Percentiles rank a stretch among this genome's conserved stretches.
These are phyloP conservation scores for Ctenochaetus hawaiiensis DNA, from an alignment of 2,797 vertebrate genomes.

Conservation along the genomic window DNA sequence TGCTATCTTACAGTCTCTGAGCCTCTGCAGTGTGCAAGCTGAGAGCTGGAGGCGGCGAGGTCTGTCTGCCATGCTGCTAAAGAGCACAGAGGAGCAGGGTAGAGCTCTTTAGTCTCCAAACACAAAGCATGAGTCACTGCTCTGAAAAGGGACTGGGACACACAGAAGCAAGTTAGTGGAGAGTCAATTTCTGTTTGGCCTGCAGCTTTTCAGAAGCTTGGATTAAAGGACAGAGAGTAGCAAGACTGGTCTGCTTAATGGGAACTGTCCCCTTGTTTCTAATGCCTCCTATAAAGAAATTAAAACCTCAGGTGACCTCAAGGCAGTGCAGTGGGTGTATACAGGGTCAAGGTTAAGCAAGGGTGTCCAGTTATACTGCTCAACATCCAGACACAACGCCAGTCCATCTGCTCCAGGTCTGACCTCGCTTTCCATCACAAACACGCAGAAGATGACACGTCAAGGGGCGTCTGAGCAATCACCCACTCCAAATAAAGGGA, in stretches of 20 bases:
- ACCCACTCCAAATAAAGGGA: constrained; percentile 57
- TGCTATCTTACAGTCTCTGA: constrained; percentile 35
- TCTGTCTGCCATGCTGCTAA: constrained; percentile 61
- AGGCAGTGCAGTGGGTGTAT: constrained; percentile 35
- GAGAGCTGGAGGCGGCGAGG: constrained; percentile 62
- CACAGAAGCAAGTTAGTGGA: constrained; percentile 38
- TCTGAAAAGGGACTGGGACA: constrained; percentile 60
- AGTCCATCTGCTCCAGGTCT: constrained; percentile 77
- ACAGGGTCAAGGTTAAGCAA: constrained; percentile 71
- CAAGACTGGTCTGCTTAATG: constrained; percentile 29
- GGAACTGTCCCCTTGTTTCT: constrained; percentile 24
- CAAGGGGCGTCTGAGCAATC: constrained; percentile 54
- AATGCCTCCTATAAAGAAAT: constrained; percentile 44
- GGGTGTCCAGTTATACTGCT: constrained; percentile 51
- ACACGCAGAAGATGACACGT: constrained; percentile 52
- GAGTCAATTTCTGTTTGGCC: constrained; percentile 57
- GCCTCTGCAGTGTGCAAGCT: constrained; percentile 41
- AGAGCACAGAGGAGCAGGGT: constrained; percentile 62
- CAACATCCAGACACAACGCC: constrained; percentile 47
- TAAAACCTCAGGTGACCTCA: constrained; percentile 45
- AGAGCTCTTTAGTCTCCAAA: constrained; percentile 61
- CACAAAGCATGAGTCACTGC: constrained; percentile 64
- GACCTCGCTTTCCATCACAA: constrained; percentile 78
- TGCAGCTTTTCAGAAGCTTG: constrained; percentile 58
- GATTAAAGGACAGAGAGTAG: constrained; percentile 52